Base-by-base conservation (phyloP, 2,113 vertebrate genomes). In the Ceyx cyanopectus region DNA sequence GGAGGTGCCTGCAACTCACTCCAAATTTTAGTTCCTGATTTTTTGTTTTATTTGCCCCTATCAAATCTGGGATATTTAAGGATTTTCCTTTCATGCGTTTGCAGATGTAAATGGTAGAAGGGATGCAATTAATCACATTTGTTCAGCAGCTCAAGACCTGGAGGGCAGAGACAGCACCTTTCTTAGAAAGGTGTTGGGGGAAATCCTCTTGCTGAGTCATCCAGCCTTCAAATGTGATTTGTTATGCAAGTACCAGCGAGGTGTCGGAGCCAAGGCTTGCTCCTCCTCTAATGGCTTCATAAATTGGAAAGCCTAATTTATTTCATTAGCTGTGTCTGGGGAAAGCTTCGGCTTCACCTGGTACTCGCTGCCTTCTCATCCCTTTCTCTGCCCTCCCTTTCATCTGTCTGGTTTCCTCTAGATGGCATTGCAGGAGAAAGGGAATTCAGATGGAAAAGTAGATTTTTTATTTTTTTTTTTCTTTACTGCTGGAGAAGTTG, bases 341-440 rank as follows among this genome's bases (percentile, higher is more conserved):
- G 58, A 30, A 83, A 23, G 16, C 41, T 40, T 61, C 0, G 0
- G n/a, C 62, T 84, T 81, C 18, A 6, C 32, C 24, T 1, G 0
- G 8, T 63, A 41, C 60, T 70, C 3, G 30, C 22, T 0, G 1
- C 68, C 32, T 18, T 12, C 53, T 37, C 69, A 18, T 30, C 15
- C 68, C 29, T 81, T 26, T 46, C 81, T 69, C 69, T 77, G 66
- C 72, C 82, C 56, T 89, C 43, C 32, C 48, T 84, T 81, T 65
- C 20, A 13, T 75, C 78, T 45, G 40, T 14, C 70, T 22, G 75
- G 29, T 48, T 85, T 96, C 95, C 95, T 95, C 93, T 97, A 97
- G 95, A 84, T 95, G 95, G 95, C 94, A 91, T 94, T 95, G 76
- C 85, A 96, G 94, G 93, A 94, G 90, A 96, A 96, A 95, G 41